phyloP scores from a whole-genome alignment of 2,797 vertebrate species.

The Potorous gilbertii region DNA sequence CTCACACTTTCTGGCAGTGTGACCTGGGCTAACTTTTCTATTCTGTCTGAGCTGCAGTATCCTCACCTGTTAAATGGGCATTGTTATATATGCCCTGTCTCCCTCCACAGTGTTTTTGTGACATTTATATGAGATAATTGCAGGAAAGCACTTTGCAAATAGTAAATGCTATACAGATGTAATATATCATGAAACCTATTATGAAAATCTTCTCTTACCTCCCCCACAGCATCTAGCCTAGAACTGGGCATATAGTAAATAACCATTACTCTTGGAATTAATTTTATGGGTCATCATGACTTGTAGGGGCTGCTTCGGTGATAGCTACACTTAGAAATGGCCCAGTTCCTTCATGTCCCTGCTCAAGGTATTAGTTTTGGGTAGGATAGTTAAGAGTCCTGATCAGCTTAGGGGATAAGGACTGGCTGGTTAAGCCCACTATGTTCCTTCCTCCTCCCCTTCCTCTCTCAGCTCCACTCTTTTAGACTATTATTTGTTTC shows the following conservation, averaged over 20 bases:
- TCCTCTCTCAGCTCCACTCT: neutral
- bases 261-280: neutral
- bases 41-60: neutral
- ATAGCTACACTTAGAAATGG: neutral
- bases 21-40: neutral
- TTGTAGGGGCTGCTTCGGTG: neutral
- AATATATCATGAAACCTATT: neutral
- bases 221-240: neutral
- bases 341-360: neutral
- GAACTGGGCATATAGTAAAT: neutral
- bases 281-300: neutral
- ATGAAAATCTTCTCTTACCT: neutral
- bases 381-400: neutral
- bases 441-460: neutral
- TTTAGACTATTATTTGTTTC: slow-evolving; percentile 61
- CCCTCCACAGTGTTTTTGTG: neutral
- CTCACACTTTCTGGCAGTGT: neutral
- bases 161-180: neutral
- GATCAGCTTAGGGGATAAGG: neutral
- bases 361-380: neutral
- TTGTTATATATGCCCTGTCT: neutral
- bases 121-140: neutral
- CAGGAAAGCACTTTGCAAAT: neutral
- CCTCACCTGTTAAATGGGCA: neutral
- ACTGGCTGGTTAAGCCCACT: neutral